Conservation (phyloP, 2,113 vertebrate species). For the Cryptomyrus ogoouensis region DNA sequence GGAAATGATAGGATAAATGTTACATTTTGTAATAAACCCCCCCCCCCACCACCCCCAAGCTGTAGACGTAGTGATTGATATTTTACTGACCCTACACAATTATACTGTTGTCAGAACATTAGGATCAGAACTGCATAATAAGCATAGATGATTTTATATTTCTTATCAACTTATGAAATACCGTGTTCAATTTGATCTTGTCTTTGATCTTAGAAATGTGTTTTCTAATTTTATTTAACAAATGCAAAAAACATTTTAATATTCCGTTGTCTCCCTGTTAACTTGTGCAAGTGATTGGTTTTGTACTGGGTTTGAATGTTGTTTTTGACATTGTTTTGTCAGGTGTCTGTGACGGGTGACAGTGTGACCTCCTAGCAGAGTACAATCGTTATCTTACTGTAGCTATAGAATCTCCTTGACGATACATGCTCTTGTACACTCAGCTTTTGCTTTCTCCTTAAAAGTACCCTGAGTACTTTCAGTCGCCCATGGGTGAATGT, state of each 20-base stretch:
- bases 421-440: neutral
- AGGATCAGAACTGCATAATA: neutral
- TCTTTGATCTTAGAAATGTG: no score
- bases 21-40: neutral
- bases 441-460: neutral
- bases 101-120: neutral
- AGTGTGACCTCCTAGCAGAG: neutral
- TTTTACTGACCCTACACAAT: neutral
- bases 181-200: neutral
- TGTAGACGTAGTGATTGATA: neutral
- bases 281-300: neutral
- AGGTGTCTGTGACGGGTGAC: neutral
- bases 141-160: neutral
- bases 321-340: neutral
- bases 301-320: neutral
- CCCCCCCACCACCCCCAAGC: neutral
- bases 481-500: neutral
- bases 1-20: neutral
- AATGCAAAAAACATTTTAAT: neutral
- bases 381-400: neutral
- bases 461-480: neutral
- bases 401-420: neutral
- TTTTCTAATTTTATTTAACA: neutral
- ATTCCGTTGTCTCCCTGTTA: neutral
- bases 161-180: neutral